These are phyloP conservation scores for Chaetogeoica ovagalla DNA, from an alignment of 2,888 invertebrate genomes.

Conservation along the genomic window DNA sequence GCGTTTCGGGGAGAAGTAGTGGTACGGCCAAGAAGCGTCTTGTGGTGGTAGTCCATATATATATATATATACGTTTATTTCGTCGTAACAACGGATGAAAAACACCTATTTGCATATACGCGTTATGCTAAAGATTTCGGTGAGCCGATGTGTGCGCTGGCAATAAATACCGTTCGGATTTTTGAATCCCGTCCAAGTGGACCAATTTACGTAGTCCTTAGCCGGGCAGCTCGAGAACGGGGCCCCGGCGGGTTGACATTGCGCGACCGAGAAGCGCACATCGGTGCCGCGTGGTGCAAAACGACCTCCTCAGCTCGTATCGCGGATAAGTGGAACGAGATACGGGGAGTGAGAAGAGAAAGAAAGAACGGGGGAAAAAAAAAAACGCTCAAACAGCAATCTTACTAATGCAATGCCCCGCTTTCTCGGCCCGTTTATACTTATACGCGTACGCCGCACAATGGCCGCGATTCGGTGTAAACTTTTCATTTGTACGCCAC, in stretches of 20 bases:
- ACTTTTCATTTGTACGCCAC: constrained; percentile 12
- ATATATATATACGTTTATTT: too few species aligned
- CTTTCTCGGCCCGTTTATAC: too few species aligned
- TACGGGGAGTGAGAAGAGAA: neutral
- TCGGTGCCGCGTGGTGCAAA: constrained; percentile 10
- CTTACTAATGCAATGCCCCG: constrained; percentile 36
- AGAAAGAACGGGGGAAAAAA: neutral
- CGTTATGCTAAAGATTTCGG: neutral
- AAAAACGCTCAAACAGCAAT: constrained; percentile 37
- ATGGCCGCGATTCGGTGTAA: constrained; percentile 8
- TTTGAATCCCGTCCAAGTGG: constrained; percentile 25
- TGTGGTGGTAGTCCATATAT: too few species aligned
- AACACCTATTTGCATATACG: neutral
- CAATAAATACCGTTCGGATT: neutral
- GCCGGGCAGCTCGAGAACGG: neutral
- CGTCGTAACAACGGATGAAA: too few species aligned
- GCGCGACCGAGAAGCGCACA: neutral
- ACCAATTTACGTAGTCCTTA: neutral
- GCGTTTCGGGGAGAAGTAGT: neutral
- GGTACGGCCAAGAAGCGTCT: neutral
- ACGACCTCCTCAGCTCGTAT: neutral
- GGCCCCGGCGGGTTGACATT: neutral
- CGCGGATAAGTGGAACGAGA: too few species aligned
- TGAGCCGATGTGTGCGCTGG: neutral
- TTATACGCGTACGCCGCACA: neutral